phyloP scores from a whole-genome alignment of 1,140 invertebrate genomes.

The Hyles euphorbiae region DNA sequence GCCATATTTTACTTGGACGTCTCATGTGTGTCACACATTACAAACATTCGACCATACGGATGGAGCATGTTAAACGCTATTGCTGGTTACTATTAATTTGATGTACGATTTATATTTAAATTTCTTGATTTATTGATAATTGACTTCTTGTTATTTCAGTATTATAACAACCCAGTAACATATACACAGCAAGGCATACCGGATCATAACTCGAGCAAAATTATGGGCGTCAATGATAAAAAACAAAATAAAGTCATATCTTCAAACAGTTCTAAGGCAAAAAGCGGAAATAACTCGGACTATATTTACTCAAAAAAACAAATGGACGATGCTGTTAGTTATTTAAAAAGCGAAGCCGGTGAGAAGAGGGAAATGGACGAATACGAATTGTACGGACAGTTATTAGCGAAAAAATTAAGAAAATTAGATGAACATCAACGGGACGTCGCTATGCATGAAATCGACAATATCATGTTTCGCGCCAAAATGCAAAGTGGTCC shows the following conservation, averaged over 20 bases:
- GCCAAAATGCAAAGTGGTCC: slow-evolving; percentile 51
- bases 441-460: slow-evolving; percentile 62
- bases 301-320: slow-evolving; percentile 16
- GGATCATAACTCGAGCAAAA: slow-evolving; percentile 13
- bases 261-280: slow-evolving; percentile 2
- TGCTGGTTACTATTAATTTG: no score
- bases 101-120: no score
- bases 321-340: slow-evolving; percentile 12
- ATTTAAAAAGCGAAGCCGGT: slow-evolving; percentile 5
- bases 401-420: slow-evolving; percentile 58
- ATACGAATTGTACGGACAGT: slow-evolving; percentile 54
- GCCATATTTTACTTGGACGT: background rate
- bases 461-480: slow-evolving; percentile 65
- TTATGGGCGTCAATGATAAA: slow-evolving; percentile 8
- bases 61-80: background rate
- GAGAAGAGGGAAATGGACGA: slow-evolving; percentile 38
- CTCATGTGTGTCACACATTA: no score
- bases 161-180: slow-evolving; percentile 13
- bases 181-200: slow-evolving; percentile 14
- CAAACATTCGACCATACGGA: background rate
- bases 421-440: slow-evolving; percentile 61
- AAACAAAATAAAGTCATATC: slow-evolving; percentile 14
- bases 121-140: background rate
- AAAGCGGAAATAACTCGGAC: slow-evolving; percentile 8
- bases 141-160: slow-evolving; percentile 18